Base-by-base conservation (phyloP, 1,140 invertebrate genomes). In the Aphaenogaster floridana region DNA sequence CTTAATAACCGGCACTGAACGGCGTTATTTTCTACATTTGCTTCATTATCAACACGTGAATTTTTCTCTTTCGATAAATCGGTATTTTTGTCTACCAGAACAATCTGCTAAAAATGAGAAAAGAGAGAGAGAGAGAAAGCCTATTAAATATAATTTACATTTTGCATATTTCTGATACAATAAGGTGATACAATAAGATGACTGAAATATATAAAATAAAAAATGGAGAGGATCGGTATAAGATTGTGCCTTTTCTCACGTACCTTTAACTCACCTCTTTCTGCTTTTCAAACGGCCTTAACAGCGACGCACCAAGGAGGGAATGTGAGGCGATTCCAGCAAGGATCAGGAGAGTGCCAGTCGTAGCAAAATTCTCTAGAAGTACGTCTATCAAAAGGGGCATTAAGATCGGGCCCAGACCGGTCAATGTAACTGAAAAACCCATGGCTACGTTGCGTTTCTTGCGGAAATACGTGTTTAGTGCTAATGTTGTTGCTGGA, bases 341-440 rank as follows among this genome's bases (percentile, higher is more conserved):
- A 0, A 97, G 91, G 13, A 98, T 94, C 86, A 96, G 93, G 92
- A 97, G 97, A 34, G 96, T 92, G 11, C 96, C 95, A 0, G 96
- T 89, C 79, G 97, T 96, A n/a, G 96, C 78, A 48, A 89, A 89
- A 63, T 61, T 69, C n/a, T 88, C 84, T 5, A 92, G 68, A 48
- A 89, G 57, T 57, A 78, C 48, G 1, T 76, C 86, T 42, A 97
- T 96, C 45, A 98, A 92, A 83, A 97, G 96, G 0, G 97, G 97
- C 96, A 98, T 97, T 6, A 97, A 88, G 89, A 97, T 97, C 89
- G 97, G 97, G 7, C 97, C 97, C 1, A 98, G 89, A 28, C 97
- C 97, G 52, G 97, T 97, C 15, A 97, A 96, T 0, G 97, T 97
- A 94, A 97, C 96, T 0, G 97, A 96, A 2, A 97, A 92, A 8